phyloP scores from a whole-genome alignment of 64 coral and sea anemone genomes.

The Dendrophyllia cribrosa region DNA sequence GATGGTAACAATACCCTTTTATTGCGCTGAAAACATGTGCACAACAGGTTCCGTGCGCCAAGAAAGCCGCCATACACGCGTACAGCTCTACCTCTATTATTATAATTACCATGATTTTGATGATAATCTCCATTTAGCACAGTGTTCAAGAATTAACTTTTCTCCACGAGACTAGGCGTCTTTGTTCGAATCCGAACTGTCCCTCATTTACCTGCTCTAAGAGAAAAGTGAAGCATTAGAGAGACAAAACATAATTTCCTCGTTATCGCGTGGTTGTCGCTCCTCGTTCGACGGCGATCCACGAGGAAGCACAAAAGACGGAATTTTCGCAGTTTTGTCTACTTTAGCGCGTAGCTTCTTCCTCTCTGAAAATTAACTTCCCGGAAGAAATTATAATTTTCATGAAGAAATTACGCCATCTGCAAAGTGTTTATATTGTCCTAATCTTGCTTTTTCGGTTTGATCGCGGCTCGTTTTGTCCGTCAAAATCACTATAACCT shows the following conservation, averaged over 20 bases:
- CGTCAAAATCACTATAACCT: background rate
- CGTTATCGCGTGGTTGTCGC: background rate
- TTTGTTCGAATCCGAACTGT: background rate
- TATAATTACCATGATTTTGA: background rate
- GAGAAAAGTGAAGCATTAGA: background rate
- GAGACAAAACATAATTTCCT: background rate
- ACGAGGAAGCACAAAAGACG: background rate
- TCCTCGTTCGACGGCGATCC: background rate
- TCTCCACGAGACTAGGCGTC: background rate
- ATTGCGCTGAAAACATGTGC: conserved; percentile 29
- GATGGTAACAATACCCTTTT: conserved; percentile 9
- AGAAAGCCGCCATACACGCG: background rate
- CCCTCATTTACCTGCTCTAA: background rate
- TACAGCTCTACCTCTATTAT: background rate
- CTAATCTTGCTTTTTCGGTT: conserved; percentile 4
- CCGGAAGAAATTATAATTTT: conserved; percentile 34
- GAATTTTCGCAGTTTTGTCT: no score
- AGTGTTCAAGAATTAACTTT: background rate
- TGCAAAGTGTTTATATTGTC: conserved; percentile 36
- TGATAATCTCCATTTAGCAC: background rate
- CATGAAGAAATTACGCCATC: conserved; percentile 33
- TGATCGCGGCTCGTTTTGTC: background rate
- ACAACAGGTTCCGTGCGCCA: conserved; percentile 21
- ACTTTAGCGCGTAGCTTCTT: background rate
- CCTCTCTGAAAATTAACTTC: background rate